These are phyloP conservation scores for Sphaerophoria rueppellii DNA, from an alignment of 2,888 invertebrate species.

Conservation along the genomic window DNA sequence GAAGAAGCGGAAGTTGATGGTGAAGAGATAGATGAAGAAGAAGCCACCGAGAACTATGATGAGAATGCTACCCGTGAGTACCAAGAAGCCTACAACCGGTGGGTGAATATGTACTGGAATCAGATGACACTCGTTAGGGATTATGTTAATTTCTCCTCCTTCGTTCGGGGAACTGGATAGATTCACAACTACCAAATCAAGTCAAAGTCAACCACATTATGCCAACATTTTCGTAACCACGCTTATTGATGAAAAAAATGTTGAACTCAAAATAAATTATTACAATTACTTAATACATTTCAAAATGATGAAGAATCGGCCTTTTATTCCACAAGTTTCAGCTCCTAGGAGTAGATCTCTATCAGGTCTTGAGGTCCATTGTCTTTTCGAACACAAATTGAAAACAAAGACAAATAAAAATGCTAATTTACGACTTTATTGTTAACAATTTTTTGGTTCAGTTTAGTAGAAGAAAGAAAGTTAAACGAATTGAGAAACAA, in stretches of 20 bases:
- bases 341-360: too few relatives aligned
- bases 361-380: too few relatives aligned
- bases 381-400: too few relatives aligned
- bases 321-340: not conserved
- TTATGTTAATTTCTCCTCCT: slow-evolving; percentile 75
- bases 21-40: slow-evolving; percentile 14
- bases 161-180: slow-evolving; percentile 62
- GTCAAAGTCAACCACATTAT: not conserved
- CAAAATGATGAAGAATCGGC: not conserved
- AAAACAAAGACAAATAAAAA: too few relatives aligned
- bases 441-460: too few relatives aligned
- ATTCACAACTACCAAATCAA: not conserved
- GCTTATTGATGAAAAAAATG: slow-evolving; percentile 7
- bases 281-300: slow-evolving; percentile 16
- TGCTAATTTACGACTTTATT: too few relatives aligned
- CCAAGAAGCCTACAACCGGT: slow-evolving; percentile 74
- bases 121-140: slow-evolving; percentile 76
- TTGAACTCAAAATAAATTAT: slow-evolving; percentile 38
- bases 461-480: too few relatives aligned
- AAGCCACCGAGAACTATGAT: slow-evolving; percentile 30
- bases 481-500: not conserved
- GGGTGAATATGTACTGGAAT: slow-evolving; percentile 77
- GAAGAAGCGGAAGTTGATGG: not conserved
- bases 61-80: slow-evolving; percentile 58
- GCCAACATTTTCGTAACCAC: not conserved